phyloP scores from a whole-genome alignment of 2,888 invertebrate species.

The Gnatocerus cornutus region DNA sequence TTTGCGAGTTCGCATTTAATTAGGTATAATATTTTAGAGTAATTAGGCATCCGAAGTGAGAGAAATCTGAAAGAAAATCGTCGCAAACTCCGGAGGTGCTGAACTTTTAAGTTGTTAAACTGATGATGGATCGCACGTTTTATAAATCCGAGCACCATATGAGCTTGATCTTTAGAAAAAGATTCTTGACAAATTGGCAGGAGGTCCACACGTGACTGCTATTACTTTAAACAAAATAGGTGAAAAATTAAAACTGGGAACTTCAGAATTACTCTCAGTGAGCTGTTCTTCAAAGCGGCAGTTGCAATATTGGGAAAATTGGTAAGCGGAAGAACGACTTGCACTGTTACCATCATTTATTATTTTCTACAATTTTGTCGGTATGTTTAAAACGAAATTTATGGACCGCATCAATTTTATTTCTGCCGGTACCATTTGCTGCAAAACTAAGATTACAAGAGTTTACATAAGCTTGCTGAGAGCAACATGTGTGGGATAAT shows the following conservation, averaged over 20 bases:
- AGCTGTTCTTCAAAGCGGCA: conserved; percentile 17
- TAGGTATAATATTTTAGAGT: conserved; percentile 33
- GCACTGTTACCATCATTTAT: conserved; percentile 24
- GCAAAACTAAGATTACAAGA: conserved; percentile 5
- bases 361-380: conserved; percentile 16
- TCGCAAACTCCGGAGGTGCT: conserved; percentile 27
- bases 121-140: conserved; percentile 38
- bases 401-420: not conserved
- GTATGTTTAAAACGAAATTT: conserved; percentile 22
- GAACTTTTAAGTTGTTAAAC: conserved; percentile 40
- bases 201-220: conserved; percentile 22
- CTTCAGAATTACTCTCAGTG: conserved; percentile 7
- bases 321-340: conserved; percentile 26
- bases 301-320: conserved; percentile 21
- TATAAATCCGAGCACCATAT: conserved; percentile 41
- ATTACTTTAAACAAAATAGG: conserved; percentile 29
- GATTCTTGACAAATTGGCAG: conserved; percentile 42
- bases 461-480: conserved; percentile 4
- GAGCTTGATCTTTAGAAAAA: conserved; percentile 42
- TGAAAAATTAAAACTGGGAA: conserved; percentile 18
- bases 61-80: conserved; percentile 20
- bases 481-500: conserved; percentile 1
- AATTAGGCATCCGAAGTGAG: conserved; percentile 26
- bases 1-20: conserved; percentile 19
- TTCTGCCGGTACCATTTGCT: not conserved